Conservation (phyloP, 2,113 vertebrate species). For the Nothocercus nigrocapillus region DNA sequence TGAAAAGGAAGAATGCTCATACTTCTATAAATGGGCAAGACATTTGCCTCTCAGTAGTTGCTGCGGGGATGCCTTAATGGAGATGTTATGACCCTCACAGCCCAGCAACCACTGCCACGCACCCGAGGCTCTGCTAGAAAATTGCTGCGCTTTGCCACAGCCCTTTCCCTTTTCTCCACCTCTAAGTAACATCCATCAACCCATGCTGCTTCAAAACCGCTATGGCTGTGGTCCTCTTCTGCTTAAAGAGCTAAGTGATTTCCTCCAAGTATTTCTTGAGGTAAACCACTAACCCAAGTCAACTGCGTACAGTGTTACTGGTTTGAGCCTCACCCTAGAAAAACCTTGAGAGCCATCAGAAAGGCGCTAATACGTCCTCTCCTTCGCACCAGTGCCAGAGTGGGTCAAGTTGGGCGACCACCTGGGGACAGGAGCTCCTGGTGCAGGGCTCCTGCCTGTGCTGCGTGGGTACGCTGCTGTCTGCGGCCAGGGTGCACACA, state of each 20-base stretch:
- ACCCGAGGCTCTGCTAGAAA: neutral
- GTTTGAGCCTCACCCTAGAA: conserved; percentile 18
- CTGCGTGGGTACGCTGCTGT: neutral
- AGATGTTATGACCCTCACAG: neutral
- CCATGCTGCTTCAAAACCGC: conserved; percentile 9
- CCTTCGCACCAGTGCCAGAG: neutral
- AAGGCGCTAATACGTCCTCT: neutral
- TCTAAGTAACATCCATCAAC: neutral
- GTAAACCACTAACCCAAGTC: conserved; percentile 47
- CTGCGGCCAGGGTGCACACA: neutral
- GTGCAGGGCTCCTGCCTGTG: rapidly evolving
- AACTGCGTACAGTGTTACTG: neutral
- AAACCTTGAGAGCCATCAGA: neutral
- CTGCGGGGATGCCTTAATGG: neutral
- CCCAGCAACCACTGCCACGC: neutral
- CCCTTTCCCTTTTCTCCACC: neutral
- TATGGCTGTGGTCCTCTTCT: neutral
- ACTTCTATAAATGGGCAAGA: neutral
- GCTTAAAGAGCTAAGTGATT: neutral
- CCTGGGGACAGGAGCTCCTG: neutral
- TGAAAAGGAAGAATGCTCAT: neutral
- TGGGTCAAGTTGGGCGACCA: neutral
- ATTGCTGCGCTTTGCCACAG: neutral
- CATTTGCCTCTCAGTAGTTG: neutral
- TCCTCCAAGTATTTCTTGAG: conserved; percentile 16